Evolutionary conservation across 1,140 invertebrate genomes (phyloP).

Genomic region (Hypsibius dujardini): DNA sequence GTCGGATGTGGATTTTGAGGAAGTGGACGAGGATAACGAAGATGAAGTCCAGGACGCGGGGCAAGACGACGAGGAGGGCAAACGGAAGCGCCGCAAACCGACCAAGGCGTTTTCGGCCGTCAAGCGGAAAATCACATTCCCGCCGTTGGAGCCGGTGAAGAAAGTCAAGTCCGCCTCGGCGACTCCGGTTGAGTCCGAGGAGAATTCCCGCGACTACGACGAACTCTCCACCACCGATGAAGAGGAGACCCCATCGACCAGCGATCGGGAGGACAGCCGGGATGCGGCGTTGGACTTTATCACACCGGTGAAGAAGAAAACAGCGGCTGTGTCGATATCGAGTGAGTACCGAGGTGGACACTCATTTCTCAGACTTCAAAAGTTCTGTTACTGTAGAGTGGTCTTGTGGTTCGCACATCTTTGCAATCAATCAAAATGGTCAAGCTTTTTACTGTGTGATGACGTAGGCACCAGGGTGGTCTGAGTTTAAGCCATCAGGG

Average conservation of each 20-base stretch:
- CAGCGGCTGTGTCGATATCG: slow-evolving; percentile 15
- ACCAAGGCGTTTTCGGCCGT: neutral
- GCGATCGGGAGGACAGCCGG: too few relatives aligned
- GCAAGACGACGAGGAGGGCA: neutral
- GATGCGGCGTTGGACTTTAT: too few relatives aligned
- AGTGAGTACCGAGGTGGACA: neutral
- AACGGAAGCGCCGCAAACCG: slow-evolving; percentile 4
- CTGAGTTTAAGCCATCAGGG: too few relatives aligned
- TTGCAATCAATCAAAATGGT: too few relatives aligned
- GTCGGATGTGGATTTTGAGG: neutral
- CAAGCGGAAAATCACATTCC: too few relatives aligned
- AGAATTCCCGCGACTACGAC: slow-evolving; percentile 16
- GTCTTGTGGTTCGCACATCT: too few relatives aligned
- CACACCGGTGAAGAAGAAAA: neutral
- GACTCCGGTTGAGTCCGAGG: neutral
- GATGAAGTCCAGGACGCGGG: neutral
- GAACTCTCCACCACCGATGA: neutral
- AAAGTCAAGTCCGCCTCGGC: neutral
- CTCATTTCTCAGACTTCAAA: too few relatives aligned
- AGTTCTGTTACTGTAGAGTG: too few relatives aligned
- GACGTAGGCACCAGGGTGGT: too few relatives aligned
- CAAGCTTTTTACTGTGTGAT: too few relatives aligned
- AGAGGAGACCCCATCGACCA: too few relatives aligned
- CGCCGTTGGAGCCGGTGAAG: too few relatives aligned
- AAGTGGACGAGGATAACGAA: slow-evolving; percentile 2